Evolutionary conservation across 1,140 invertebrate species (phyloP).

Genomic region (Drosophila tropicalis): DNA sequence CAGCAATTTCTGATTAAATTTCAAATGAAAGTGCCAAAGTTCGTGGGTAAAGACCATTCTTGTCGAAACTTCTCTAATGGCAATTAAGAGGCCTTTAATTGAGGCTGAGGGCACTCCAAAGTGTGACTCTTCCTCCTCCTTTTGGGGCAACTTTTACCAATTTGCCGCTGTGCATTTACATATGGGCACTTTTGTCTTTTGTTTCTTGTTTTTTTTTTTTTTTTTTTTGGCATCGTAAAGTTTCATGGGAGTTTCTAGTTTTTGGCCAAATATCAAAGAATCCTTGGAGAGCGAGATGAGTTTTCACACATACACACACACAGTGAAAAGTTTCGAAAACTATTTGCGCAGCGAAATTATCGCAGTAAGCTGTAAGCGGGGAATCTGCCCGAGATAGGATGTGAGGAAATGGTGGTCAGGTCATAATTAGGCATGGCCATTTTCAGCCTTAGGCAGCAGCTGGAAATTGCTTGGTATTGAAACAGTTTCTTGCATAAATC

Average conservation of each 20-base stretch:
- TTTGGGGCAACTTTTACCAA: background rate
- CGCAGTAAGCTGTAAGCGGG: background rate
- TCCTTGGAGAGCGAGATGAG: slow-evolving; percentile 46
- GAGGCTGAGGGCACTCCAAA: slow-evolving; percentile 11
- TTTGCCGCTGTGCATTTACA: slow-evolving; percentile 71
- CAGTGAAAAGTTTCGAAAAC: slow-evolving; percentile 10
- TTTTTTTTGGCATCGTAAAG: slow-evolving; percentile 64
- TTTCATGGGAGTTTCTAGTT: slow-evolving; percentile 80
- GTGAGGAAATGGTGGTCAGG: slow-evolving; percentile 3
- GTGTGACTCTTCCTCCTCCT: background rate
- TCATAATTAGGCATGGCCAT: slow-evolving; percentile 38
- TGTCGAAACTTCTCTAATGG: background rate
- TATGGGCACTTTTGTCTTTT: slow-evolving; percentile 43
- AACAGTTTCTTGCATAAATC: slow-evolving; percentile 48
- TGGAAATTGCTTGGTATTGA: too few species aligned
- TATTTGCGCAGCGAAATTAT: slow-evolving; percentile 26
- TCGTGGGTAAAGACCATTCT: background rate
- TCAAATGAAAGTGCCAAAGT: slow-evolving; percentile 47
- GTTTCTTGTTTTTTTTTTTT: slow-evolving; percentile 3
- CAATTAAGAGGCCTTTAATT: slow-evolving; percentile 69
- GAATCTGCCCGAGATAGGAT: background rate
- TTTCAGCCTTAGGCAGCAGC: slow-evolving; percentile 16
- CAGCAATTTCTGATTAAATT: slow-evolving; percentile 54
- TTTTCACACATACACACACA: background rate
- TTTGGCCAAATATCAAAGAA: slow-evolving; percentile 68